These are phyloP conservation scores for Xenopus petersii DNA, from an alignment of 2,797 vertebrate species.

Conservation along the genomic window DNA sequence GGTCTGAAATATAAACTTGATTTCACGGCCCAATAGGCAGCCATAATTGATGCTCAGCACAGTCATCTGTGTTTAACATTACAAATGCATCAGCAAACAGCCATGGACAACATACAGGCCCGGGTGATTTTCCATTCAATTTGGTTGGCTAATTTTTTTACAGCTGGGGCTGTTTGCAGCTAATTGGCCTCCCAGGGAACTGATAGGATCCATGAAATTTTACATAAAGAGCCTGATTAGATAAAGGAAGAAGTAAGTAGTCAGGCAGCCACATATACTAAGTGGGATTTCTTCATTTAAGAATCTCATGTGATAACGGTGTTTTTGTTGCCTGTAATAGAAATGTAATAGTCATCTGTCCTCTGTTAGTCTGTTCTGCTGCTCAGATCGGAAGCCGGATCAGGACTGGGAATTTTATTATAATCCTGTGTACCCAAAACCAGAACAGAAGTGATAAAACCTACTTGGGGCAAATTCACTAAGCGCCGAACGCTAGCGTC, in stretches of 20 bases:
- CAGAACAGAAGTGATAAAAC: too few species aligned
- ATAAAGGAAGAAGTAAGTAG: constrained; percentile 37
- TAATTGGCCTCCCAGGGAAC: constrained; percentile 61
- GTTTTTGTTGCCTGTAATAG: constrained; percentile 19
- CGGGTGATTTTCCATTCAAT: constrained; percentile 62
- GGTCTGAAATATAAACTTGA: constrained; percentile 64
- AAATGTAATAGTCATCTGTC: constrained; percentile 21
- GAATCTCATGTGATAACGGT: constrained; percentile 23
- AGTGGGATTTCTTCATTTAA: constrained; percentile 27
- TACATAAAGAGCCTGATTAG: constrained; percentile 64
- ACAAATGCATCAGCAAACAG: constrained; percentile 78
- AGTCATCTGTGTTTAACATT: constrained; percentile 65
- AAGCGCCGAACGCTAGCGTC: too few species aligned
- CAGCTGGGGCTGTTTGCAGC: constrained; percentile 61
- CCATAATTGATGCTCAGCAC: constrained; percentile 63
- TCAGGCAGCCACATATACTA: constrained; percentile 18
- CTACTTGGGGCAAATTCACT: too few species aligned
- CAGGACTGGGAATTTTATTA: neutral
- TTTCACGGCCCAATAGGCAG: constrained; percentile 69
- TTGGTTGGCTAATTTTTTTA: constrained; percentile 57
- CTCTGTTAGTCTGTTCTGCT: neutral
- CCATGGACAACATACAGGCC: constrained; percentile 59
- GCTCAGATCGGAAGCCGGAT: too few species aligned
- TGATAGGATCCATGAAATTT: constrained; percentile 68
- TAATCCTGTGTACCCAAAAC: too few species aligned